Base-by-base conservation (phyloP, 1,140 invertebrate genomes). In the Diorhabda carinulata region DNA sequence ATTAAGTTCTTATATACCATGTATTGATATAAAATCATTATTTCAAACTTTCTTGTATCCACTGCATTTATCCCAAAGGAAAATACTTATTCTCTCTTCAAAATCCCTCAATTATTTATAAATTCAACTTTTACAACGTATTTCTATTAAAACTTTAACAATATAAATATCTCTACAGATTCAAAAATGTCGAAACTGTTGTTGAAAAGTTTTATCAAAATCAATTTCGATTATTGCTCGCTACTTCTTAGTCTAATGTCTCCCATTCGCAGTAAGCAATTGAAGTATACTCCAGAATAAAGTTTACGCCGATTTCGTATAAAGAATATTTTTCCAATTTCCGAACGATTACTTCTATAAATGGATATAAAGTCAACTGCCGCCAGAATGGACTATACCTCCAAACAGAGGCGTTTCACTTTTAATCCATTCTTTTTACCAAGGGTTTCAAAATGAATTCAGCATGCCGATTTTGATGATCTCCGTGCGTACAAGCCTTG, bases 311-410 rank as follows among this genome's bases (percentile, higher is more conserved):
- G 41, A 67, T 67, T 41, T 56, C 43, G 7, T 41, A 42, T 9
- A 10, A 45, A 52, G 47, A 67, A 43, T 59, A 43, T 56, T 10
- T 60, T 60, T 60, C 41, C 58, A 60, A 60, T 60, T 60, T 60
- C 58, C 58, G 58, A 60, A 60, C 58, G 58, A 60, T 60, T 60
- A 60, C 58, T 60, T 42, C 41, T 7, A 60, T 60, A 60, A 60
- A 10, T 60, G 58, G 10, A 60, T 42, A 25, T 25, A 42, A 10
- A 60, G 58, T 60, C 58, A 42, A 60, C 41, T 60, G 47, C 47
- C n/a, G 47, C 47, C n/a, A 52, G 47, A 52, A 52, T 52, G 47
- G 47, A 52, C 47, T 52, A 52, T n/a, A 8, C n/a, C n/a, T 52
- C 6, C 6, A 4, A 52, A 2, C 47, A 52, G 47, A n/a, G 47